Evolutionary conservation across 2,888 invertebrate genomes (phyloP).

Genomic region (Heteromurus nitidus): DNA sequence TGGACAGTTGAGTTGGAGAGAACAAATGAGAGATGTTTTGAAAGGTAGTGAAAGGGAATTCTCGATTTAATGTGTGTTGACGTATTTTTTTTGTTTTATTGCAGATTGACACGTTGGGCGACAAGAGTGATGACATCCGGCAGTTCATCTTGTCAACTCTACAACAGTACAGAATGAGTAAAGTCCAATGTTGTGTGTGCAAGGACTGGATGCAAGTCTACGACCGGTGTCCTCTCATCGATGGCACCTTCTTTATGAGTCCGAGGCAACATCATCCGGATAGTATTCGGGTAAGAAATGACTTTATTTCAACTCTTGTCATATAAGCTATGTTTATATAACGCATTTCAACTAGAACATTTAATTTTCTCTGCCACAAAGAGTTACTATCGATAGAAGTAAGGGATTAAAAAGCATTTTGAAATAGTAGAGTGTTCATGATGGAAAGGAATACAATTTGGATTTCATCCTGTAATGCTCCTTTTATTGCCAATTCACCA

Average conservation of each 20-base stretch:
- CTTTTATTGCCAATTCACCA: no score
- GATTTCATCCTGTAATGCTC: no score
- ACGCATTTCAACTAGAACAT: no score
- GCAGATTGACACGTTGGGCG: constrained; percentile 98
- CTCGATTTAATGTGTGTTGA: constrained; percentile 10
- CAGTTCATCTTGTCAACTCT: constrained; percentile 96
- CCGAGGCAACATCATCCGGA: constrained; percentile 92
- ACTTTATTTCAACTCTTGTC: constrained; percentile 53
- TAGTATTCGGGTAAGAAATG: constrained; percentile 81
- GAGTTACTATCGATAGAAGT: no score
- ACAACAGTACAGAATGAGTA: constrained; percentile 91
- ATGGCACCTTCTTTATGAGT: constrained; percentile 98
- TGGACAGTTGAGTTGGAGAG: neutral
- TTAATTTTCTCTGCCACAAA: no score
- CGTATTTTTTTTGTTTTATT: constrained; percentile 72
- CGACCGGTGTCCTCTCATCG: constrained; percentile 97
- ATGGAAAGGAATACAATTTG: no score
- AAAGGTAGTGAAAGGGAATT: neutral
- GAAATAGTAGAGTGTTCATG: no score
- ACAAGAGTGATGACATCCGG: constrained; percentile 98
- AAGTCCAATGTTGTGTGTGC: constrained; percentile 91
- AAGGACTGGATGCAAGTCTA: constrained; percentile 92
- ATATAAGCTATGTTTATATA: no score
- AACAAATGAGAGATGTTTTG: constrained; percentile 5
- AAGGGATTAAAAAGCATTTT: no score